Percentiles rank a stretch among this genome's conserved stretches.
Evolutionary conservation across 1,140 invertebrate genomes (phyloP).

Genomic region (Laupala kohalensis): DNA sequence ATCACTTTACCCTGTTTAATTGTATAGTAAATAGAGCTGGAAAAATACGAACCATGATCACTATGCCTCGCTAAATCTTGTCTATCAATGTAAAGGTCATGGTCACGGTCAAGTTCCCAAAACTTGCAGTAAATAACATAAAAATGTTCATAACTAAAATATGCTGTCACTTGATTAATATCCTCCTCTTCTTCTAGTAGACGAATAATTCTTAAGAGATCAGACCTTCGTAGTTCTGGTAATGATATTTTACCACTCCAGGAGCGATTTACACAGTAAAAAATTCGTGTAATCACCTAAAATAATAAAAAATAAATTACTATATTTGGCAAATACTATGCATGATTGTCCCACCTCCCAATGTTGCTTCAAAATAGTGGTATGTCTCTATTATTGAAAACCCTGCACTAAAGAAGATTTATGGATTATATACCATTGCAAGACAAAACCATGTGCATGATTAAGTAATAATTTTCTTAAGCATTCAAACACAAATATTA

Average conservation of each 20-base stretch:
- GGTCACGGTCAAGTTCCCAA: slow-evolving; percentile 98
- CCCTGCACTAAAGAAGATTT: too few species aligned
- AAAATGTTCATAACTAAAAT: slow-evolving; percentile 99
- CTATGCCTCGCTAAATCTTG: slow-evolving; percentile 89
- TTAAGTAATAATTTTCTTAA: too few species aligned
- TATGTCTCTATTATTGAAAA: too few species aligned
- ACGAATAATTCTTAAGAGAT: slow-evolving; percentile 66
- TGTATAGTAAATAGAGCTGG: too few species aligned
- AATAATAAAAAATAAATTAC: slow-evolving; percentile 18
- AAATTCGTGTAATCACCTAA: slow-evolving; percentile 92
- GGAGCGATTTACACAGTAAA: slow-evolving; percentile 93
- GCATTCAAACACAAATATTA: too few species aligned
- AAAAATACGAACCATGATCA: slow-evolving; percentile 78
- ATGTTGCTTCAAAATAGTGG: too few species aligned
- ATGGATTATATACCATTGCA: too few species aligned
- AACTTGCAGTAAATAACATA: slow-evolving; percentile 99
- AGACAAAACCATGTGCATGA: too few species aligned
- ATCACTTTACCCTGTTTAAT: too few species aligned
- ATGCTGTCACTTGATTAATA: slow-evolving; percentile 94
- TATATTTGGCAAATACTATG: too few species aligned
- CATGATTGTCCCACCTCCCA: too few species aligned
- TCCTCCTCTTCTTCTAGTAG: slow-evolving; percentile 83
- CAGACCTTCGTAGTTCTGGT: slow-evolving; percentile 79
- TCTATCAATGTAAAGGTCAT: slow-evolving; percentile 91
- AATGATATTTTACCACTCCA: slow-evolving; percentile 90